Conservation (phyloP, 2,113 vertebrate genomes). For the Hippocampus abdominalis region DNA sequence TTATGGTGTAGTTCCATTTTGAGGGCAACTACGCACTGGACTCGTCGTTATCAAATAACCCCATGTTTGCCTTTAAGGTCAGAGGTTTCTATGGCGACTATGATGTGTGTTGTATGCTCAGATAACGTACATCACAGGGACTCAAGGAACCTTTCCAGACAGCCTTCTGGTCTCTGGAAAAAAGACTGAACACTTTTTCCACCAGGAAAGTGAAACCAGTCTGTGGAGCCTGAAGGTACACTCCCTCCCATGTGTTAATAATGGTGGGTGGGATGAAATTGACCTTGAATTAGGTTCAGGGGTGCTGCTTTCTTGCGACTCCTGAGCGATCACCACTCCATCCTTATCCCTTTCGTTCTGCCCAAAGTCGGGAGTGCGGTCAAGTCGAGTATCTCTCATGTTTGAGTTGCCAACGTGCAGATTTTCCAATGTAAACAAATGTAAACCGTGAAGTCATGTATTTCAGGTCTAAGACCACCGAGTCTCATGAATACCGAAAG, state of each 20-base stretch:
- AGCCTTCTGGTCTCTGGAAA: background rate
- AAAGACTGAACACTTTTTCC: background rate
- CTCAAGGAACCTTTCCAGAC: constrained; percentile 16
- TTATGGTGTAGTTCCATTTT: background rate
- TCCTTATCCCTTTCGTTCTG: background rate
- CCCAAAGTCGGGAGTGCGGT: background rate
- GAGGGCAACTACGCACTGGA: too few relatives aligned
- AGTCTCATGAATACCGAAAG: background rate
- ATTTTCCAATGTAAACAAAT: too few relatives aligned
- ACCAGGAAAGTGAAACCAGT: background rate
- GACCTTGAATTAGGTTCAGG: background rate
- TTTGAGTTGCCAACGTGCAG: too few relatives aligned
- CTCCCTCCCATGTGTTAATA: background rate
- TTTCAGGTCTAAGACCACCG: background rate
- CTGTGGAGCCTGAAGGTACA: constrained; percentile 18
- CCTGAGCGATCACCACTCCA: background rate
- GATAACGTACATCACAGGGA: constrained; percentile 15
- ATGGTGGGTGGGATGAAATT: background rate
- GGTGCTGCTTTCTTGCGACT: background rate
- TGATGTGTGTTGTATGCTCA: constrained; percentile 17
- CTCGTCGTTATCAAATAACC: background rate
- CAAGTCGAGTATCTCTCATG: too few relatives aligned
- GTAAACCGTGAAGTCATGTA: background rate
- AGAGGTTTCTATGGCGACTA: background rate
- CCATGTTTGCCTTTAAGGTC: background rate